Evolutionary conservation across 2,797 vertebrate genomes (phyloP).

Genomic region (Tragelaphus eurycerus): DNA sequence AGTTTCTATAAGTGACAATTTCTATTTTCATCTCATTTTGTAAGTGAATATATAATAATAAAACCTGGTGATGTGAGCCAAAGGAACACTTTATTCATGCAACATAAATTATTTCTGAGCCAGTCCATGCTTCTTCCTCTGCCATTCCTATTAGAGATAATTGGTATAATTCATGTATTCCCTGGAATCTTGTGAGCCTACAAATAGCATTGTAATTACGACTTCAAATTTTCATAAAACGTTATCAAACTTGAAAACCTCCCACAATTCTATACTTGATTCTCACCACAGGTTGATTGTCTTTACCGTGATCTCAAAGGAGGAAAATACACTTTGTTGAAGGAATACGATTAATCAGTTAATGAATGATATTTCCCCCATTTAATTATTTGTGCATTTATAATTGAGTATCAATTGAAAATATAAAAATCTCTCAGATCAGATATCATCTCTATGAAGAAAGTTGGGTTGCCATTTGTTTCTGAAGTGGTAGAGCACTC

Average conservation of each 20-base stretch:
- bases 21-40: slow-evolving; percentile 54
- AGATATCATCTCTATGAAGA: background rate
- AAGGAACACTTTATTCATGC: slow-evolving; percentile 57
- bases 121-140: slow-evolving; percentile 50
- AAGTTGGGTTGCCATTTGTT: background rate
- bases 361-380: slow-evolving; percentile 2
- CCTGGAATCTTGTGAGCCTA: slow-evolving; percentile 43
- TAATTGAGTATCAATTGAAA: background rate
- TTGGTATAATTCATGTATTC: slow-evolving; percentile 58
- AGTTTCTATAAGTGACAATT: slow-evolving; percentile 56
- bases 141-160: slow-evolving; percentile 65
- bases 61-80: slow-evolving; percentile 37
- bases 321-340: background rate
- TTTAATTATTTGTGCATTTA: background rate
- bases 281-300: background rate
- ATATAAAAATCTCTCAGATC: background rate
- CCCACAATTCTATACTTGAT: slow-evolving; percentile 17
- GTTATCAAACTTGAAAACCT: slow-evolving; percentile 18
- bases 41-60: slow-evolving; percentile 33
- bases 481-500: background rate
- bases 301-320: background rate
- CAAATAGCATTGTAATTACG: slow-evolving; percentile 61
- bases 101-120: slow-evolving; percentile 59
- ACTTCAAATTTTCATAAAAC: slow-evolving; percentile 41
- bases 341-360: background rate